Evolutionary conservation across 1,140 invertebrate genomes (phyloP).

Genomic region (Eupristina koningsbergeri): DNA sequence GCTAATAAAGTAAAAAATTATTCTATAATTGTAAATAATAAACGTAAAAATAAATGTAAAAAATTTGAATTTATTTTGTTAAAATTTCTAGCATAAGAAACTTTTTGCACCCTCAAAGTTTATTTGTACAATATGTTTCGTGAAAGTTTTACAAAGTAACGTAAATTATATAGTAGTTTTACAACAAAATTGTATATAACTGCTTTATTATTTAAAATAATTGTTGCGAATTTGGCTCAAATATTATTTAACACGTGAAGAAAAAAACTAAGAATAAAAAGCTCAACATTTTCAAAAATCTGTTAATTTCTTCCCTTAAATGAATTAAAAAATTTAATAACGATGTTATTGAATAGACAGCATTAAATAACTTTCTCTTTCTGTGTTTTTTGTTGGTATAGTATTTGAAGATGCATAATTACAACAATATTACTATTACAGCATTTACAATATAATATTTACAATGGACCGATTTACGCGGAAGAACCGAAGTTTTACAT

Average conservation of each 20-base stretch:
- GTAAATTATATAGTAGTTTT: constrained; percentile 12
- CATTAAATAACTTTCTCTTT: background rate
- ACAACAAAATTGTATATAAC: background rate
- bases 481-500: too few species aligned
- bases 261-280: background rate
- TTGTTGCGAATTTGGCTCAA: background rate
- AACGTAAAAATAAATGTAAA: background rate
- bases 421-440: background rate
- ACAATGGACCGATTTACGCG: too few species aligned
- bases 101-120: background rate
- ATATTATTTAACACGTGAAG: background rate
- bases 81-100: background rate
- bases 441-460: background rate
- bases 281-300: background rate
- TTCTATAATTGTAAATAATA: background rate
- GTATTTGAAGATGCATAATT: background rate
- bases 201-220: background rate
- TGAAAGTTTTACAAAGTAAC: constrained; percentile 13
- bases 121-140: background rate
- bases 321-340: background rate
- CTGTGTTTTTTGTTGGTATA: background rate
- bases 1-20: background rate
- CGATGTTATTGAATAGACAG: background rate
- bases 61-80: background rate
- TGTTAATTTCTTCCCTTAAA: background rate